Percentiles rank a stretch among this genome's conserved stretches.
These are phyloP conservation scores for Acleris literana DNA, from an alignment of 2,888 invertebrate species.

Conservation along the genomic window DNA sequence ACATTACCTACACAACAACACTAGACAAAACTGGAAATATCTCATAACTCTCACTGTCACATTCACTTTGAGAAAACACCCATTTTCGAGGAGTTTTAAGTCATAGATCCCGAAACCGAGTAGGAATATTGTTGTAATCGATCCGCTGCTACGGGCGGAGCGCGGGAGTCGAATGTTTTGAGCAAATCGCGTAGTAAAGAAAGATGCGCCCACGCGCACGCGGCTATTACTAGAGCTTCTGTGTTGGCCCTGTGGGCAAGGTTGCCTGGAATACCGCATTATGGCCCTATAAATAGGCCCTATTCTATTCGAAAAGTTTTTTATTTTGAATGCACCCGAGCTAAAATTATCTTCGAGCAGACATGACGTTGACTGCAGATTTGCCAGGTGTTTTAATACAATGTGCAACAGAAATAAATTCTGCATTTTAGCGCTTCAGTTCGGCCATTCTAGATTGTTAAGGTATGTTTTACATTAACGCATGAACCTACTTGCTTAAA, in stretches of 20 bases:
- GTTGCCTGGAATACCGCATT: slow-evolving; percentile 65
- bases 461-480: too few species aligned
- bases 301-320: slow-evolving; percentile 4
- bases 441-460: too few species aligned
- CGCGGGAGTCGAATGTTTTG: slow-evolving; percentile 70
- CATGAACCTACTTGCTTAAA: too few species aligned
- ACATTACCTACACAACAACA: slow-evolving; percentile 68
- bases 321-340: neutral
- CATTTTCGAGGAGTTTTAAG: too few species aligned
- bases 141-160: slow-evolving; percentile 50
- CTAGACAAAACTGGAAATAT: slow-evolving; percentile 71
- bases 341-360: slow-evolving; percentile 21
- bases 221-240: slow-evolving; percentile 74
- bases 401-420: too few species aligned
- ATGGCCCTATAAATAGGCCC: slow-evolving; percentile 38
- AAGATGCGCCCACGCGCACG: slow-evolving; percentile 75
- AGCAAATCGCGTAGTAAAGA: slow-evolving; percentile 68
- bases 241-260: slow-evolving; percentile 73
- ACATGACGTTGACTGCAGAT: slow-evolving; percentile 2
- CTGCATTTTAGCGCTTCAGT: too few species aligned
- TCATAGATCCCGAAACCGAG: slow-evolving; percentile 23
- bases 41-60: slow-evolving; percentile 55
- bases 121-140: slow-evolving; percentile 62
- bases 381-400: slow-evolving; percentile 11
- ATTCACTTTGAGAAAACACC: slow-evolving; percentile 22